Base-by-base conservation (phyloP, 2,888 invertebrate genomes). In the Linyphia triangularis region DNA sequence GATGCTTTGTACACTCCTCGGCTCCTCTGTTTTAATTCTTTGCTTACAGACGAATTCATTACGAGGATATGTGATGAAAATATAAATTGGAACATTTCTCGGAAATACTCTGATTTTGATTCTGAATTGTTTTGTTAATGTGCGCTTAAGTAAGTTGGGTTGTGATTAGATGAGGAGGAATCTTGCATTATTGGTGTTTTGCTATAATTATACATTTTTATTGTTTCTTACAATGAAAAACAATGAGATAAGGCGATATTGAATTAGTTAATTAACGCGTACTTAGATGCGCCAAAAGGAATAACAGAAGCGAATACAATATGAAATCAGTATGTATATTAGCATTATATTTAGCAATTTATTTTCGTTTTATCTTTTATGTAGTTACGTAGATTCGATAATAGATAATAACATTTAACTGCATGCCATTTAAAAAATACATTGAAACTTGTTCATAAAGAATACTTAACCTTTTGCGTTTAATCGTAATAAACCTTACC, bases 71-170 rank as follows among this genome's bases (percentile, higher is more conserved):
- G 61, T 77, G 61, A 77, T 77, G 61, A 37, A 61, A 77, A 77
- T 77, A 77, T 77, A 61, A 77, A 77, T 77, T 22, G 30, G 75
- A 24, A 61, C 61, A 77, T 77, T 77, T 73, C 30, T 24, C 30
- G n/a, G n/a, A 13, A 30, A 65, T 65, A 30, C 19, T 19, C 61
- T 61, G 77, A 73, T 73, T 73, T 77, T 77, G 77, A 77, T 61
- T 77, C 61, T 19, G 61, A 77, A 77, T 77, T 40, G 63, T 33
- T 22, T 33, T 73, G 26, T 26, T 67, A 73, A 73, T 59, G 73
- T 28, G 59, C 30, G 51, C 51, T 51, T 51, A 51, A 51, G 51
- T 51, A 51, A 51, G n/a, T 16, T 13, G 51, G 51, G 51, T 51
- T 51, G 51, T 51, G n/a, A 51, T 51, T 51, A 16, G 51, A 13